A percentile compares a stretch with the other conserved stretches of the same genome.
phyloP scores from a whole-genome alignment of 1,140 invertebrate species.

The Rhopalosiphum maidis region DNA sequence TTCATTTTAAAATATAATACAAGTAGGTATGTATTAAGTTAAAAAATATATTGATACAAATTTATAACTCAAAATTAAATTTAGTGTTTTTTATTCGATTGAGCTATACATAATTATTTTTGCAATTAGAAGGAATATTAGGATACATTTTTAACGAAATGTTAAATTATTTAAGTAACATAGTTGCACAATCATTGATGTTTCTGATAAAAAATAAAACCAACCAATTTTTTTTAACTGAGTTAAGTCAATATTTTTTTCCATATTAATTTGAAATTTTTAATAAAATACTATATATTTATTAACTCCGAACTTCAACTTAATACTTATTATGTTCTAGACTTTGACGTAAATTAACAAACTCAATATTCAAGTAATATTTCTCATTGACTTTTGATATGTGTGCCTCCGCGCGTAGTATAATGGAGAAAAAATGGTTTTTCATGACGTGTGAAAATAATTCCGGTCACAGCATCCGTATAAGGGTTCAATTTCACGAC shows the following conservation, averaged over 20 bases:
- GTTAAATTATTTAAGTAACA: not conserved
- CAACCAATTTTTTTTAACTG: not conserved
- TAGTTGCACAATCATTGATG: not conserved
- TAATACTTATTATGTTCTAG: not conserved
- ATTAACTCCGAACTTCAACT: not conserved
- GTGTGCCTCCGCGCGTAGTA: not conserved
- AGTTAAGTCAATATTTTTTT: not conserved
- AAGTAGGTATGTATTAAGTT: not conserved
- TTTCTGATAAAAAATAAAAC: not conserved
- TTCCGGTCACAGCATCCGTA: not conserved
- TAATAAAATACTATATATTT: not conserved
- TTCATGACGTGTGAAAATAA: not conserved
- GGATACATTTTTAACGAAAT: not conserved
- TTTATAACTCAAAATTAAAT: not conserved
- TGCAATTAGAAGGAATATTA: not conserved
- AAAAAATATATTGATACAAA: not conserved
- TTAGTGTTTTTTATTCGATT: not conserved
- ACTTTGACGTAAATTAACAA: not conserved
- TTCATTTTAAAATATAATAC: not conserved
- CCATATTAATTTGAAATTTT: not conserved
- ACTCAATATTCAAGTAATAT: not conserved
- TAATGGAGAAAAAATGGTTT: not conserved
- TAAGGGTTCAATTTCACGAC: not conserved
- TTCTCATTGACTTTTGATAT: not conserved
- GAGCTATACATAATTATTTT: not conserved